A percentile compares a stretch with the other conserved stretches of the same genome.
These are phyloP conservation scores for Girardia tigrina DNA, from an alignment of 2,888 invertebrate genomes.

Conservation along the genomic window DNA sequence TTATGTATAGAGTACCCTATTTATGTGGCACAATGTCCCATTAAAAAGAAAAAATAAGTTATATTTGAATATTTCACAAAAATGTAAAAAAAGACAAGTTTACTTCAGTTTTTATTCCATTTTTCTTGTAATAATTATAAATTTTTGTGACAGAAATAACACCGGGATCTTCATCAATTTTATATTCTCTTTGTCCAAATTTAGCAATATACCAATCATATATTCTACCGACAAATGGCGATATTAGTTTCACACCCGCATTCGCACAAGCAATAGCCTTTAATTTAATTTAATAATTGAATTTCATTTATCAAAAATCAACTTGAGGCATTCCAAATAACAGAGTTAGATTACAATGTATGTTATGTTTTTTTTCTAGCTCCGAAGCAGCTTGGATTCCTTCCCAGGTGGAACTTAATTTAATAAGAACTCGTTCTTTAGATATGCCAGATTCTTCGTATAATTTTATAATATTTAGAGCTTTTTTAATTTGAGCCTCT, in stretches of 20 bases:
- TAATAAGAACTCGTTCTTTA: constrained; percentile 85
- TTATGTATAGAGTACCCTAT: too few species aligned
- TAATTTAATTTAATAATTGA: background rate
- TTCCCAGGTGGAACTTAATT: constrained; percentile 96
- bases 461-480: constrained; percentile 69
- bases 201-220: constrained; percentile 88
- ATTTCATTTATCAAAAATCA: constrained; percentile 30
- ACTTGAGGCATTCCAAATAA: constrained; percentile 80
- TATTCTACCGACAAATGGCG: constrained; percentile 96
- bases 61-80: too few species aligned
- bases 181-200: constrained; percentile 68
- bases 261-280: constrained; percentile 89
- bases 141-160: constrained; percentile 82
- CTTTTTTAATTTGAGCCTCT: constrained; percentile 75
- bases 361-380: constrained; percentile 73
- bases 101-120: constrained; percentile 67
- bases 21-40: too few species aligned
- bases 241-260: constrained; percentile 88
- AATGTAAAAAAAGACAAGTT: constrained; percentile 76
- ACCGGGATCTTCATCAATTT: constrained; percentile 74
- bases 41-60: too few species aligned
- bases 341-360: constrained; percentile 93
- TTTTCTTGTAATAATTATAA: constrained; percentile 97
- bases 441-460: constrained; percentile 76
- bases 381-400: constrained; percentile 91